Evolutionary conservation across 2,113 vertebrate species (phyloP).

Genomic region (Percopsis transmontana): DNA sequence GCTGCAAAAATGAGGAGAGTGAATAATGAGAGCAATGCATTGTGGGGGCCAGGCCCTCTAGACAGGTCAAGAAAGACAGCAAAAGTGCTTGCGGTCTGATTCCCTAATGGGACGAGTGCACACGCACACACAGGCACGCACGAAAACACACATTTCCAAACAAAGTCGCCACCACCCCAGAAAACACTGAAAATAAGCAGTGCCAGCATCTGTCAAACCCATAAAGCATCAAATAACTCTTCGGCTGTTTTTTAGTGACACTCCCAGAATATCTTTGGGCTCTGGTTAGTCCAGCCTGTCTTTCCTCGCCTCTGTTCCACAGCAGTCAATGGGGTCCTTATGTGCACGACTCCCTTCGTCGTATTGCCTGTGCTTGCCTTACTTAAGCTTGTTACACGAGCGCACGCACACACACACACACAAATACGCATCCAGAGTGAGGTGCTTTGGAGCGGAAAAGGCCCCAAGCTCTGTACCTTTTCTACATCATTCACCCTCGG

Average conservation of each 20-base stretch:
- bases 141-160: constrained; percentile 10
- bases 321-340: constrained; percentile 44
- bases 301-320: background rate
- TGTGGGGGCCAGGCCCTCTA: constrained; percentile 50
- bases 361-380: constrained; percentile 49
- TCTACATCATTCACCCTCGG: constrained; percentile 67
- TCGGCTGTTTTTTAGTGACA: constrained; percentile 36
- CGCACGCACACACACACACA: constrained; percentile 27
- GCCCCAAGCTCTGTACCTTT: constrained; percentile 71
- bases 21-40: constrained; percentile 68
- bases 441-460: constrained; percentile 72
- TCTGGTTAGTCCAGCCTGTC: constrained; percentile 32
- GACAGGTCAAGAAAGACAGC: constrained; percentile 54
- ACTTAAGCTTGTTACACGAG: constrained; percentile 60
- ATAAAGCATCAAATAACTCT: constrained; percentile 49
- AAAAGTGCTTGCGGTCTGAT: constrained; percentile 59
- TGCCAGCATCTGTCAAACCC: constrained; percentile 49
- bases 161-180: background rate
- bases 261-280: constrained; percentile 23
- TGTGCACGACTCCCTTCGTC: constrained; percentile 40
- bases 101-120: constrained; percentile 56
- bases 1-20: constrained; percentile 30
- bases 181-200: constrained; percentile 2
- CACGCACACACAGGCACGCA: constrained; percentile 19
- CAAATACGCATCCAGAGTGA: constrained; percentile 47